phyloP scores from a whole-genome alignment of 23 tunicate genomes.

The Ascidia mentula region DNA sequence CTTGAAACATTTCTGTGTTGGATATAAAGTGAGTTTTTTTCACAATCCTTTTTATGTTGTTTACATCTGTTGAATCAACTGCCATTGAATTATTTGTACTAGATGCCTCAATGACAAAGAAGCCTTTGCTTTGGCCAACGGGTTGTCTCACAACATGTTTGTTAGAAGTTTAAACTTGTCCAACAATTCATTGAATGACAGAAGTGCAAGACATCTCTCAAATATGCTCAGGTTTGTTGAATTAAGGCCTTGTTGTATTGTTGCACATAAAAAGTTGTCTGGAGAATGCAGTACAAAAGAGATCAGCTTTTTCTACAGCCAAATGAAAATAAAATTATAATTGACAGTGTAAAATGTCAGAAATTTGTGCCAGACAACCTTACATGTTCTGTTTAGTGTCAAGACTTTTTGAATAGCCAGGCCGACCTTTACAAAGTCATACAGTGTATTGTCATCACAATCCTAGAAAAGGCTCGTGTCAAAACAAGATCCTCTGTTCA shows the following conservation, averaged over 20 bases:
- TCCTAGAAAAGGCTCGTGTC: background rate
- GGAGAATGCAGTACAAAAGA: too few species aligned
- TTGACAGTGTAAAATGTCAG: too few species aligned
- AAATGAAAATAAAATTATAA: too few species aligned
- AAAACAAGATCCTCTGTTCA: background rate
- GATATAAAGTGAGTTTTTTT: too few species aligned
- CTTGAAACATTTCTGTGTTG: too few species aligned
- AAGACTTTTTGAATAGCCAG: background rate
- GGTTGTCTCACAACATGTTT: conserved; percentile 38
- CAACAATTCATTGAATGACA: conserved; percentile 50
- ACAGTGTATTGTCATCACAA: background rate
- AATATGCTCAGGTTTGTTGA: conserved; percentile 60
- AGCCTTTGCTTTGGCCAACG: conserved; percentile 56
- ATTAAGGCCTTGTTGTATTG: too few species aligned
- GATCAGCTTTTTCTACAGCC: too few species aligned
- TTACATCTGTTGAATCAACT: background rate
- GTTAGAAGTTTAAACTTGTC: conserved; percentile 52
- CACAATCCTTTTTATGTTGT: too few species aligned
- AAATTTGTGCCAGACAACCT: too few species aligned
- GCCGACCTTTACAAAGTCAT: background rate
- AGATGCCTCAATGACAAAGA: conserved; percentile 58
- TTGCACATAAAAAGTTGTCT: too few species aligned
- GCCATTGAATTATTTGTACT: conserved; percentile 1
- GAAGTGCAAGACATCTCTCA: conserved; percentile 38
- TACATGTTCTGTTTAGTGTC: too few species aligned